A percentile compares a stretch with the other conserved stretches of the same genome.
phyloP scores from a whole-genome alignment of 2,113 vertebrate genomes.

The Myotis brandtii region DNA sequence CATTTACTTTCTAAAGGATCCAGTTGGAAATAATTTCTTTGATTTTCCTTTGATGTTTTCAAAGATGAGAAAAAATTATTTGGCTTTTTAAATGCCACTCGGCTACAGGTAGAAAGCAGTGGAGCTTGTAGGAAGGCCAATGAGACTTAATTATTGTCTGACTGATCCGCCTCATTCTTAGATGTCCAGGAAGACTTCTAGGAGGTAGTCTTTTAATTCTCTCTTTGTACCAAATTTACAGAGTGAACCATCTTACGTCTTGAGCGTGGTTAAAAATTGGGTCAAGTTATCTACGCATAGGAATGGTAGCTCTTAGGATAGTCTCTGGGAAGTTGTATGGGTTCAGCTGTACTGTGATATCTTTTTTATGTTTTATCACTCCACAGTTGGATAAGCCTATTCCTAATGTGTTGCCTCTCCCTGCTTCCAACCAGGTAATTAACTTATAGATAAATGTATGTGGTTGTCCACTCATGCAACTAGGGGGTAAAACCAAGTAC shows the following conservation, averaged over 20 bases:
- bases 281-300: not conserved
- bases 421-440: not conserved
- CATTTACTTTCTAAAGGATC: conserved; percentile 71
- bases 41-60: conserved; percentile 72
- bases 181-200: conserved; percentile 49
- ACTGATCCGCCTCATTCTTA: conserved; percentile 45
- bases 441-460: not conserved
- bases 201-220: conserved; percentile 55
- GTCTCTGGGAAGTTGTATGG: not conserved
- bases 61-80: conserved; percentile 63
- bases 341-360: not conserved
- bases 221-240: not conserved
- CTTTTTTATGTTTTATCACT: not conserved
- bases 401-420: not conserved
- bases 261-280: not conserved
- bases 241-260: conserved; percentile 37
- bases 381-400: not conserved
- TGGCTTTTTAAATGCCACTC: conserved; percentile 57
- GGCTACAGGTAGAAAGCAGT: conserved; percentile 54
- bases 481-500: not conserved
- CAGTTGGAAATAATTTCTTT: conserved; percentile 64
- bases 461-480: not conserved
- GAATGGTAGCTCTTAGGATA: not conserved
- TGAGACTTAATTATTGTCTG: conserved; percentile 71
- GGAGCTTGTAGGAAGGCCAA: conserved; percentile 56